Evolutionary conservation across 2,113 vertebrate genomes (phyloP).

Genomic region (Lanius collurio): DNA sequence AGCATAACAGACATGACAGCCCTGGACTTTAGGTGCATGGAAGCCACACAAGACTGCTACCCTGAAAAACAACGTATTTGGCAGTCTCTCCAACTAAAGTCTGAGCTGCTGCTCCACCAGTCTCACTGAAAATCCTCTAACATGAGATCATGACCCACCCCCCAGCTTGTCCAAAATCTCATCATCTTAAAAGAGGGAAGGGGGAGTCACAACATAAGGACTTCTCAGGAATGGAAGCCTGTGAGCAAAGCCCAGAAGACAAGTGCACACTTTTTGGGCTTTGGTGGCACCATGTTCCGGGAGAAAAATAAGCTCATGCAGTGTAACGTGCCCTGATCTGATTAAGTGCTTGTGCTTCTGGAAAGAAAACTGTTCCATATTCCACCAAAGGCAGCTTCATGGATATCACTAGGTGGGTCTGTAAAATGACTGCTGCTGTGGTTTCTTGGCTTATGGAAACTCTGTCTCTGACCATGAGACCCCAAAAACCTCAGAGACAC

Average conservation of each 20-base stretch:
- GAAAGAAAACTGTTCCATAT: background rate
- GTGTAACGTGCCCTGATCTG: background rate
- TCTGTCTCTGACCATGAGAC: background rate
- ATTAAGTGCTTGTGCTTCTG: background rate
- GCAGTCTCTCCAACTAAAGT: background rate
- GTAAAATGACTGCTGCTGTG: background rate
- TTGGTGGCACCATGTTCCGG: background rate
- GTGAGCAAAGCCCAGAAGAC: background rate
- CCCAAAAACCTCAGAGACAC: background rate
- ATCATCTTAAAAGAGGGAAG: background rate
- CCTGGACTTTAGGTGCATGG: background rate
- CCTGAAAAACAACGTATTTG: accelerated
- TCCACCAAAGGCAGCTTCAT: background rate
- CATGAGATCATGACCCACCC: accelerated
- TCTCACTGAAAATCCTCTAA: background rate
- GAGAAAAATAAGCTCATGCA: background rate
- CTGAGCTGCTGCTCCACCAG: background rate
- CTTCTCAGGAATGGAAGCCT: background rate
- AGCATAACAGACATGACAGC: accelerated
- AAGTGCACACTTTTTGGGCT: background rate
- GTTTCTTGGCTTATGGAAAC: conserved; percentile 3
- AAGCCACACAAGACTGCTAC: background rate
- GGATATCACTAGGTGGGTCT: background rate
- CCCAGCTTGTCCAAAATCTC: background rate
- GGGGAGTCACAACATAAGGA: background rate